Conservation (phyloP, 1,140 invertebrate species). For the Caenorhabditis brenneri region DNA sequence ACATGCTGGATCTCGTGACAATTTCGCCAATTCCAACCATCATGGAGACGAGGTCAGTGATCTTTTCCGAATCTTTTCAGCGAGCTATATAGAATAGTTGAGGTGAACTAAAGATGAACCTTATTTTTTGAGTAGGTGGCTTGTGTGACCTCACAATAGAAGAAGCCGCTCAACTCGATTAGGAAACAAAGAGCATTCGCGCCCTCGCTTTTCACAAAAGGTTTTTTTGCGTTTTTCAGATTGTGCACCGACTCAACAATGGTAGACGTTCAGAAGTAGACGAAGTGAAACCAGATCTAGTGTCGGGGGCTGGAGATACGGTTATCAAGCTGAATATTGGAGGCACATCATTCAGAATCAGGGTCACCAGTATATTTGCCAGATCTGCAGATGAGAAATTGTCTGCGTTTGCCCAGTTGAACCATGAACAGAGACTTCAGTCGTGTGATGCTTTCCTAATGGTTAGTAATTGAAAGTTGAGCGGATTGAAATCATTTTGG, state of each 20-base stretch:
- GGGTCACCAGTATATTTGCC: conserved; percentile 43
- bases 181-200: conserved; percentile 15
- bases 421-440: conserved; percentile 45
- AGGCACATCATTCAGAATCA: conserved; percentile 46
- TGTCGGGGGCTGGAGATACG: conserved; percentile 47
- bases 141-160: conserved; percentile 4
- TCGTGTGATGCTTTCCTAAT: conserved; percentile 45
- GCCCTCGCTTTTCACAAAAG: background rate
- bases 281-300: conserved; percentile 18
- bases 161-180: background rate
- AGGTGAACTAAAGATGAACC: conserved; percentile 21
- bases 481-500: background rate
- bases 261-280: conserved; percentile 28
- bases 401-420: conserved; percentile 47
- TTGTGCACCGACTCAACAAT: conserved; percentile 30
- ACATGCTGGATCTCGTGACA: conserved; percentile 12
- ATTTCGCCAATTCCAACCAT: conserved; percentile 13
- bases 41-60: conserved; percentile 13
- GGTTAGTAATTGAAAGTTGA: background rate
- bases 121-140: conserved; percentile 22
- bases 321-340: conserved; percentile 52
- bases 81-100: background rate
- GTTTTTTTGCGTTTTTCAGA: background rate
- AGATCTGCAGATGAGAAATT: conserved; percentile 37
- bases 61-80: background rate